These are phyloP conservation scores for Leuciscus idus DNA, from an alignment of 2,113 vertebrate species.

Conservation along the genomic window DNA sequence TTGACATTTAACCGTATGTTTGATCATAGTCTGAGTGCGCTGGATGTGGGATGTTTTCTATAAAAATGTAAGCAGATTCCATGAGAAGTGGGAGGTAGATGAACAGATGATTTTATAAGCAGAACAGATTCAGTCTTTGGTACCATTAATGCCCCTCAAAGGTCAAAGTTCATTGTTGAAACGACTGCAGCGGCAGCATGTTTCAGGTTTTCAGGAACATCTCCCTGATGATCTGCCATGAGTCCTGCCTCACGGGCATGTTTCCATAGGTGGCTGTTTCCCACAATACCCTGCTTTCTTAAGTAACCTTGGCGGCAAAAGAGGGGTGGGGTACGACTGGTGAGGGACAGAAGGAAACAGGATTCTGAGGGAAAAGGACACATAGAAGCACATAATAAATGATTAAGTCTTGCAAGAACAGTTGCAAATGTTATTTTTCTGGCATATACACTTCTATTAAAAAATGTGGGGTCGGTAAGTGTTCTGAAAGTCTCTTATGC, in stretches of 20 bases:
- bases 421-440: not conserved
- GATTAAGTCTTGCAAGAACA: not conserved
- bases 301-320: conserved; percentile 89
- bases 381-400: not conserved
- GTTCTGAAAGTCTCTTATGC: not conserved
- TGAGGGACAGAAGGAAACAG: conserved; percentile 89
- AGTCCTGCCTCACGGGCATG: conserved; percentile 64
- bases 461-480: not conserved
- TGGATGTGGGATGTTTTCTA: not conserved
- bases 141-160: conserved; percentile 55
- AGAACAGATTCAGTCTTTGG: conserved; percentile 22
- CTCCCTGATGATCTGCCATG: conserved; percentile 44
- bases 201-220: conserved; percentile 57
- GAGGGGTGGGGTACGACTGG: conserved; percentile 82
- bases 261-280: conserved; percentile 64
- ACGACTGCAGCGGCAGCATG: conserved; percentile 68
- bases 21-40: not conserved
- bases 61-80: not conserved
- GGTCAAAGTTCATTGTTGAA: conserved; percentile 81
- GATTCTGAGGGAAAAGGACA: conserved; percentile 78
- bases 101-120: not conserved
- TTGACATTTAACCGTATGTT: not conserved
- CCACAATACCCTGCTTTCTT: conserved; percentile 78
- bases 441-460: not conserved
- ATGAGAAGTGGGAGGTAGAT: conserved; percentile 23